These are phyloP conservation scores for Morus bassanus DNA, from an alignment of 2,797 vertebrate genomes.

Conservation along the genomic window DNA sequence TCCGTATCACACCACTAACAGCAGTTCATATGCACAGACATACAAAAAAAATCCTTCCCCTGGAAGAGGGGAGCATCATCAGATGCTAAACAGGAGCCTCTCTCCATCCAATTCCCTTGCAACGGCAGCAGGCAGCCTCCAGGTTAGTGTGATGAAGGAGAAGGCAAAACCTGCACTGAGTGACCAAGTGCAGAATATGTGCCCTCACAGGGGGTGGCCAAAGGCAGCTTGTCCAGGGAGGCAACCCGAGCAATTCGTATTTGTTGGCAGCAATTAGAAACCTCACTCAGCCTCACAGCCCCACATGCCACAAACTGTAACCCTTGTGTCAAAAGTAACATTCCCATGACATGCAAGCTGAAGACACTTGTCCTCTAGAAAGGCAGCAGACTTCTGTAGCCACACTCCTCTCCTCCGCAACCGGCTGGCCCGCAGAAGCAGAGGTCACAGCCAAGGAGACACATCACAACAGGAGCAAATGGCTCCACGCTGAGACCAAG, in stretches of 20 bases:
- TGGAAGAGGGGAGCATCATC: background rate
- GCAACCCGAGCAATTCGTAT: background rate
- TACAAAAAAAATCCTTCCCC: background rate
- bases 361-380: background rate
- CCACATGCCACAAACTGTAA: background rate
- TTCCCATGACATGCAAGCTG: background rate
- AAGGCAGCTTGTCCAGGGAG: background rate
- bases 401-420: background rate
- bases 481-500: background rate
- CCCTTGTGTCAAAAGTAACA: background rate
- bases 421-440: background rate
- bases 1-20: accelerated
- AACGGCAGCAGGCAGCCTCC: background rate
- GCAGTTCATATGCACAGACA: background rate
- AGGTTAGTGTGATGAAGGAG: accelerated
- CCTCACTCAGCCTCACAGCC: background rate
- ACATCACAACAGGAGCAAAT: background rate
- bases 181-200: background rate
- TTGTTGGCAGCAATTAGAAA: background rate
- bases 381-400: background rate
- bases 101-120: background rate
- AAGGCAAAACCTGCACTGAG: background rate
- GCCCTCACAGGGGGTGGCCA: background rate
- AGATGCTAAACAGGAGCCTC: background rate
- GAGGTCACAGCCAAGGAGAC: background rate